Percentiles rank a stretch among this genome's conserved stretches.
Evolutionary conservation across 2,888 invertebrate species (phyloP).

Genomic region (Agonum fuliginosum): DNA sequence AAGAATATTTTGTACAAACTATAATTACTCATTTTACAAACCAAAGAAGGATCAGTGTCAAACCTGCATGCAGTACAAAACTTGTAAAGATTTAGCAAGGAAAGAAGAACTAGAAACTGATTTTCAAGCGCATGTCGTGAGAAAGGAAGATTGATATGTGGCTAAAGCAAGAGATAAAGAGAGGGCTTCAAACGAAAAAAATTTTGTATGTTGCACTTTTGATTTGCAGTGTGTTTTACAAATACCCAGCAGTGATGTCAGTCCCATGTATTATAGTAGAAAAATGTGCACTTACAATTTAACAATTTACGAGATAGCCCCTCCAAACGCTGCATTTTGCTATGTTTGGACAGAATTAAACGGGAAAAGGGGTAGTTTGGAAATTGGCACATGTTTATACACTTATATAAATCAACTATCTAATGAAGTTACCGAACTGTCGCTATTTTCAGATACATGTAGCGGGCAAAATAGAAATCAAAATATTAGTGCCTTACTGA

Average conservation of each 20-base stretch:
- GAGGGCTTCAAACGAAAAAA: constrained; percentile 60
- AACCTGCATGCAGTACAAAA: constrained; percentile 60
- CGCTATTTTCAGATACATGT: constrained; percentile 45
- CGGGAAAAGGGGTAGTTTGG: constrained; percentile 65
- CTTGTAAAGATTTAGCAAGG: not conserved
- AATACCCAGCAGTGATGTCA: constrained; percentile 65
- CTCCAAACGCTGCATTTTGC: too few species aligned
- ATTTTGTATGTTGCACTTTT: constrained; percentile 65
- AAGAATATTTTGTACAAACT: constrained; percentile 61
- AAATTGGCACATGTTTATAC: constrained; percentile 65
- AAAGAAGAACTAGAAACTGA: constrained; percentile 50
- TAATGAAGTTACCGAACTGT: not conserved
- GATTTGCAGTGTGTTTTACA: constrained; percentile 66
- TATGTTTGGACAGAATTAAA: constrained; percentile 65
- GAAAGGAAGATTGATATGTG: constrained; percentile 63
- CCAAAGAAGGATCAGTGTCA: constrained; percentile 64
- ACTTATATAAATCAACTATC: constrained; percentile 14
- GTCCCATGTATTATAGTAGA: constrained; percentile 65
- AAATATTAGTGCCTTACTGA: constrained; percentile 49
- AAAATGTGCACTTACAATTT: constrained; percentile 65
- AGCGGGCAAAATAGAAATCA: constrained; percentile 47
- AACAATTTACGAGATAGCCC: constrained; percentile 61
- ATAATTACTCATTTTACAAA: constrained; percentile 62
- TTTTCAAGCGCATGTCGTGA: constrained; percentile 62
- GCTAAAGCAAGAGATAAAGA: constrained; percentile 61